Conservation (phyloP, 2,113 vertebrate genomes). For the Sturnus vulgaris region DNA sequence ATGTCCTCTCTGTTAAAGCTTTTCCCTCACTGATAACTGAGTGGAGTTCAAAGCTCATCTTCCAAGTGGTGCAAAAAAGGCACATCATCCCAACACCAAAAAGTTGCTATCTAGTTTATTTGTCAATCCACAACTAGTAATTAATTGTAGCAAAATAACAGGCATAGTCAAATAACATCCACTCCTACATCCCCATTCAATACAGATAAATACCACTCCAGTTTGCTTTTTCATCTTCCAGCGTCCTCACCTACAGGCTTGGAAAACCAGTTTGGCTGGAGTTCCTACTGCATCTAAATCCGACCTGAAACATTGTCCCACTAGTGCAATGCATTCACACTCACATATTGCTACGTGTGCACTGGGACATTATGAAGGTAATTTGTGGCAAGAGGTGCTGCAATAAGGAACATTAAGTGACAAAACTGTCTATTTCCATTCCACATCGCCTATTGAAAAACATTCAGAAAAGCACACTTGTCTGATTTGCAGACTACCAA, state of each 20-base stretch:
- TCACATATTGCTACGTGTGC: rapidly evolving
- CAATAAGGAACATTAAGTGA: not conserved
- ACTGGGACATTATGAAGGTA: not conserved
- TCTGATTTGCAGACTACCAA: not conserved
- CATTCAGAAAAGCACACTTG: not conserved
- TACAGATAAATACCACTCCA: not conserved
- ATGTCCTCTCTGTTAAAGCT: not conserved
- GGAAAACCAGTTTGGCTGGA: not conserved
- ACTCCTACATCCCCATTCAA: not conserved
- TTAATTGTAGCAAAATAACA: not conserved
- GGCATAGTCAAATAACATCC: not conserved
- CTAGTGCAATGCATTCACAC: not conserved
- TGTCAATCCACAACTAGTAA: not conserved
- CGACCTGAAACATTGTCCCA: not conserved
- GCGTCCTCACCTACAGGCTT: not conserved
- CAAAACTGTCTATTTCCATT: not conserved
- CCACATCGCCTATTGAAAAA: not conserved
- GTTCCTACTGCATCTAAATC: not conserved
- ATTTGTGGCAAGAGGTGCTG: not conserved
- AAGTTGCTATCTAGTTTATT: not conserved
- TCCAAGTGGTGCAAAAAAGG: not conserved
- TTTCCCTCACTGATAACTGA: not conserved
- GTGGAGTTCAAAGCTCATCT: not conserved
- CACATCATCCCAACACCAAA: not conserved
- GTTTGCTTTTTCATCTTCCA: not conserved